Evolutionary conservation across 2,888 invertebrate genomes (phyloP), one percentile per base, ranked within the genome.

Genomic region (Apotomis capreana): DNA sequence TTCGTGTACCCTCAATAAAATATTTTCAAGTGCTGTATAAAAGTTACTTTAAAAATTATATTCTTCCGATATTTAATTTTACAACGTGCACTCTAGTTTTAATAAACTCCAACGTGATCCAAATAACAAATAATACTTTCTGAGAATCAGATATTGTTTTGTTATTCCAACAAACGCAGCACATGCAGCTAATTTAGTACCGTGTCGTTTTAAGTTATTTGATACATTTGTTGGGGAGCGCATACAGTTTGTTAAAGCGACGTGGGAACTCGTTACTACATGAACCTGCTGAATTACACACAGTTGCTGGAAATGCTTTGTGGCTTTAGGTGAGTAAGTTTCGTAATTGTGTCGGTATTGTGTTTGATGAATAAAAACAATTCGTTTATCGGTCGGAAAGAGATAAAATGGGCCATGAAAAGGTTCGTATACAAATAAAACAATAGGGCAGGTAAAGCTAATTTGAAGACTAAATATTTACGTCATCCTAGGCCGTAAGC

Each of bases 271-370:
- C 68, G 36, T 46, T 68, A n/a, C 12, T 49, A 10, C 36, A 46
- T 61, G 49, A 5, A 51, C n/a, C 40, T 51, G 61, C 52, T 52
- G 12, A 68, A 15, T 40, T 55, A 44, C 15, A n/a, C 5, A 12
- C 26, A 52, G 10, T 68, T 68, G 13, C 68, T 26, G 52, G 40
- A 26, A 60, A 44, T 52, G 44, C 46, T 44, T 44, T 57, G 54
- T 60, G 60, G 68, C 54, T 46, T 68, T 15, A 4, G 55, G 26
- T 26, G 26, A 36, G 61, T 54, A 44, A 54, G 13, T 69, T 61
- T 36, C 46, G 46, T 46, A 55, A 69, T 55, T 55, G 10, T 13
- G 15, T 4, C 5, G 0, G 40, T 37, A 40, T 40, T 36, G 13
- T 40, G 37, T 37, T n/a, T 40, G 36, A 40, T 6, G 9, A 49